Conservation (phyloP, 2,888 invertebrate genomes). For the Drosophila macrospina region DNA sequence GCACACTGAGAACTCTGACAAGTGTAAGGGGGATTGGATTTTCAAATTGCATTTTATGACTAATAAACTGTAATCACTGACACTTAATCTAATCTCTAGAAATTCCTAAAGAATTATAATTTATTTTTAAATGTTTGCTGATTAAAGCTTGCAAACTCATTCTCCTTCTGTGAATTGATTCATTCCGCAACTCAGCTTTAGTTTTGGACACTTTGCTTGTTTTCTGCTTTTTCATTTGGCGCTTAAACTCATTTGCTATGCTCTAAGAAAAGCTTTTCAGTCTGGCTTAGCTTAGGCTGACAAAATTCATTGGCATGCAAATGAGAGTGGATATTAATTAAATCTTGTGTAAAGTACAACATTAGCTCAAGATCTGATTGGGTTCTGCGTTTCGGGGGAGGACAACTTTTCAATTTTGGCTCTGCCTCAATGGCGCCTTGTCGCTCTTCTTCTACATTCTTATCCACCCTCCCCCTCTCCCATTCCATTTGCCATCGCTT, state of each 20-base stretch:
- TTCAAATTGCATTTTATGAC: no score
- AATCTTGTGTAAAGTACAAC: constrained; percentile 37
- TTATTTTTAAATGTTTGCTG: not conserved
- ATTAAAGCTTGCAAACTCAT: no score
- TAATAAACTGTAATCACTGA: no score
- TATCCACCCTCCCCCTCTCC: not conserved
- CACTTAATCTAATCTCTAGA: no score
- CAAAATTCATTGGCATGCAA: constrained; percentile 41
- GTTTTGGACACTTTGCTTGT: no score
- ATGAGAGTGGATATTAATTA: constrained; percentile 47
- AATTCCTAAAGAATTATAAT: not conserved
- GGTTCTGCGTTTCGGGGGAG: constrained; percentile 9
- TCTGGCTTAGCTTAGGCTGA: not conserved
- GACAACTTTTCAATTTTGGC: constrained; percentile 50
- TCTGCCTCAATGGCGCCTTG: constrained; percentile 16
- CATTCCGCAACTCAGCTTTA: not conserved
- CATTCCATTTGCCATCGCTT: not conserved
- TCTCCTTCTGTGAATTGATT: not conserved
- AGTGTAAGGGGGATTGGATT: no score
- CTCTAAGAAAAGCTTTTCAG: constrained; percentile 19
- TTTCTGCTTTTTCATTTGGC: not conserved
- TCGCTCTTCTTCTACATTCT: not conserved
- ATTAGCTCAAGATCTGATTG: constrained; percentile 42
- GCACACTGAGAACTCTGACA: no score
- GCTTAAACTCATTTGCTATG: constrained; percentile 4